Evolutionary conservation across 2,888 invertebrate genomes (phyloP).

Genomic region (Listrodromus nycthemerus): DNA sequence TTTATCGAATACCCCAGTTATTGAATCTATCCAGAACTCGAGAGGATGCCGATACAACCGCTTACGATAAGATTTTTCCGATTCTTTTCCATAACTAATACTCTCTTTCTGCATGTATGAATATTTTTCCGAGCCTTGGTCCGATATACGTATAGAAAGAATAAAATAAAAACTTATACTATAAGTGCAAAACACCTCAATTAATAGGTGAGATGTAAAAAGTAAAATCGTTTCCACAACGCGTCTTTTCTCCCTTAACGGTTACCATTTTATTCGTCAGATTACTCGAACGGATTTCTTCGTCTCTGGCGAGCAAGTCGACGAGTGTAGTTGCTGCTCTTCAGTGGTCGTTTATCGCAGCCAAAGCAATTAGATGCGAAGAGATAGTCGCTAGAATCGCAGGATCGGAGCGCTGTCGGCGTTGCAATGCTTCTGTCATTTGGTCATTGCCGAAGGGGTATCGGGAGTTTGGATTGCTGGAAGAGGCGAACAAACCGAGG

Average conservation of each 20-base stretch:
- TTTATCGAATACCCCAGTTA: slow-evolving; percentile 14
- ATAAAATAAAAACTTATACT: too few species aligned
- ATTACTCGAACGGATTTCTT: neutral
- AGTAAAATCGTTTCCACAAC: neutral
- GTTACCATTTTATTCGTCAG: neutral
- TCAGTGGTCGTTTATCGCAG: slow-evolving; percentile 4
- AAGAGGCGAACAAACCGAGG: neutral
- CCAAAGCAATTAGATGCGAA: slow-evolving; percentile 45
- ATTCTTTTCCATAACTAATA: neutral
- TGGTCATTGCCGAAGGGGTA: slow-evolving; percentile 11
- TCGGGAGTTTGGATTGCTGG: slow-evolving; percentile 13
- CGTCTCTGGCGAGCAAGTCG: neutral
- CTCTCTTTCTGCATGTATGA: neutral
- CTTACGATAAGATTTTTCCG: slow-evolving; percentile 7
- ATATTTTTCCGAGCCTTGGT: neutral
- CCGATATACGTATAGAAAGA: too few species aligned
- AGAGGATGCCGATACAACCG: neutral
- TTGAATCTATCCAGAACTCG: slow-evolving; percentile 5
- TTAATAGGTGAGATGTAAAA: too few species aligned
- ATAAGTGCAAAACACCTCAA: too few species aligned
- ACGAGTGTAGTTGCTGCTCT: neutral
- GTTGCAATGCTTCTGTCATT: slow-evolving; percentile 42
- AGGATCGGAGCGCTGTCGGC: slow-evolving; percentile 4
- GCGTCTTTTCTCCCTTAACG: neutral
- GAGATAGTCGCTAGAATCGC: slow-evolving; percentile 3